Evolutionary conservation across 2,888 invertebrate species (phyloP).

Genomic region (Agrochola macilenta): DNA sequence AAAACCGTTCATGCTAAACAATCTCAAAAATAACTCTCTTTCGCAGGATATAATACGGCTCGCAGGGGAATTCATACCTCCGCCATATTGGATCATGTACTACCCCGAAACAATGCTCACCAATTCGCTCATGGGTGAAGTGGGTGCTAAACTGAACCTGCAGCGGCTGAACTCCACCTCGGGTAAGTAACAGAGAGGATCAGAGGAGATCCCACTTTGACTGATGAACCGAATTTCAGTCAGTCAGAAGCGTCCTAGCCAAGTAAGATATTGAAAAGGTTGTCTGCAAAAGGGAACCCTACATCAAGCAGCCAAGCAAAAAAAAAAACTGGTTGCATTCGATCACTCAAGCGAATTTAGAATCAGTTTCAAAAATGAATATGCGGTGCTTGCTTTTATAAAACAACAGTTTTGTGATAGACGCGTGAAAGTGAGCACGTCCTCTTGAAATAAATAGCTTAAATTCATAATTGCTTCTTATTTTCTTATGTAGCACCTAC

Average conservation of each 20-base stretch:
- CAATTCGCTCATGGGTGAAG: conserved; percentile 44
- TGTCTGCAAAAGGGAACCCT: too few relatives aligned
- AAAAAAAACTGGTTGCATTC: background rate
- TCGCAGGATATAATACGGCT: conserved; percentile 41
- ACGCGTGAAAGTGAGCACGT: background rate
- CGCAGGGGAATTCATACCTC: background rate
- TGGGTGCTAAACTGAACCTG: conserved; percentile 45
- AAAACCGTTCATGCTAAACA: background rate
- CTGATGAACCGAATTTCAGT: background rate
- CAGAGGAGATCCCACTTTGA: background rate
- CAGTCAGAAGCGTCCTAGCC: background rate
- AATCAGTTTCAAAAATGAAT: background rate
- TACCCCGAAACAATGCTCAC: conserved; percentile 47
- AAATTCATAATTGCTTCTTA: too few relatives aligned
- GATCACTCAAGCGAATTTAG: background rate
- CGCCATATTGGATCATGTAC: conserved; percentile 42
- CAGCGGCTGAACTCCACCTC: conserved; percentile 1
- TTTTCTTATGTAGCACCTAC: background rate
- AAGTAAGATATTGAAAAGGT: background rate
- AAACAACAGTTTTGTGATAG: conserved; percentile 1
- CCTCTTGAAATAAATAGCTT: background rate
- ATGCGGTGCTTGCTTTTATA: background rate
- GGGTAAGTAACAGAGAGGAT: conserved; percentile 20
- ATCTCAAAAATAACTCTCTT: background rate
- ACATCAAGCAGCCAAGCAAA: background rate